Conservation (phyloP, 2,888 invertebrate species). For the Apodemia duryi region DNA sequence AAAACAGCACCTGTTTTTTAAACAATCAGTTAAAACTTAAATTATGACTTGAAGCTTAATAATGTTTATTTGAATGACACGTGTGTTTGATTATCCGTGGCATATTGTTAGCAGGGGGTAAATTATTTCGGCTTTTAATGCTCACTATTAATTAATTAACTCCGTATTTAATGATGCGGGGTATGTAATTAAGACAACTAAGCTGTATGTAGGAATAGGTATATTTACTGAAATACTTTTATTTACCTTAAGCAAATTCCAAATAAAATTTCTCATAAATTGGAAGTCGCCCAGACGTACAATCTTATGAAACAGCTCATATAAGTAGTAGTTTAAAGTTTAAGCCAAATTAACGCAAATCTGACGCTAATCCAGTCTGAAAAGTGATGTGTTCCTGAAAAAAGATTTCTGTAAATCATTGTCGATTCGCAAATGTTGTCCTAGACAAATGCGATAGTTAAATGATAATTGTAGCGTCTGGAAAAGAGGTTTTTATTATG, state of each 20-base stretch:
- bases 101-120: constrained; percentile 29
- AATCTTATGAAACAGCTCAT: too few relatives aligned
- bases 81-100: constrained; percentile 32
- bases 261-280: background rate
- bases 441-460: too few relatives aligned
- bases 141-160: constrained; percentile 12
- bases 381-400: too few relatives aligned
- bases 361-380: too few relatives aligned
- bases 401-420: too few relatives aligned
- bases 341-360: too few relatives aligned
- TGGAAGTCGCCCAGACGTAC: too few relatives aligned
- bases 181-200: constrained; percentile 4
- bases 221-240: background rate
- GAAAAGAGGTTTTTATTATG: too few relatives aligned
- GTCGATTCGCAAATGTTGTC: too few relatives aligned
- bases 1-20: background rate
- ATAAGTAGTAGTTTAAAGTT: too few relatives aligned
- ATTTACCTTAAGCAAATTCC: background rate
- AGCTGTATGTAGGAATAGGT: background rate
- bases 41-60: constrained; percentile 10
- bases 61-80: constrained; percentile 30
- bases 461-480: too few relatives aligned
- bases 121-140: constrained; percentile 25
- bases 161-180: constrained; percentile 15
- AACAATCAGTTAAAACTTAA: constrained; percentile 6